Conservation (phyloP, 1,140 invertebrate species). For the Drosophila serrata region DNA sequence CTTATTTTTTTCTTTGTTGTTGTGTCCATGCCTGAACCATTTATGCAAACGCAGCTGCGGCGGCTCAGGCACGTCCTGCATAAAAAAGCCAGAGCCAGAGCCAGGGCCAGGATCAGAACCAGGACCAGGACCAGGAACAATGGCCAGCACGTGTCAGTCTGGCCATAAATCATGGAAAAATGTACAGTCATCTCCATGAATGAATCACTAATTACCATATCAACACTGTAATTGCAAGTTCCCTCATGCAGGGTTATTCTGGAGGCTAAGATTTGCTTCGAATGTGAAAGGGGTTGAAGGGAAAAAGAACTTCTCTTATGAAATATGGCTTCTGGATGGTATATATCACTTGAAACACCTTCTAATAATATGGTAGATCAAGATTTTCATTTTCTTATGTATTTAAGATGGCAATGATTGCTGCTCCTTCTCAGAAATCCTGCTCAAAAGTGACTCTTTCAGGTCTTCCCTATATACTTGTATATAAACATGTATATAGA, state of each 20-base stretch:
- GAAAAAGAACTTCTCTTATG: neutral
- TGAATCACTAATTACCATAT: slow-evolving; percentile 48
- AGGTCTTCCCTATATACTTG: neutral
- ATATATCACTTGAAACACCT: too few species aligned
- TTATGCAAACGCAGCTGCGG: slow-evolving; percentile 78
- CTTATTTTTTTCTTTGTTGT: slow-evolving; percentile 5
- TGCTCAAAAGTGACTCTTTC: too few species aligned
- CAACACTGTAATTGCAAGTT: slow-evolving; percentile 41
- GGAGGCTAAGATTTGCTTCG: neutral
- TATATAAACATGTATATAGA: neutral
- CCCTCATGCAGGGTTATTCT: neutral
- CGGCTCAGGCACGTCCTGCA: slow-evolving; percentile 65
- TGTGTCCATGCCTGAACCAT: slow-evolving; percentile 52
- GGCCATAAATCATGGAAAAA: slow-evolving; percentile 53
- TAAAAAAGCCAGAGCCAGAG: slow-evolving; percentile 27
- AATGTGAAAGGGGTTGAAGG: neutral
- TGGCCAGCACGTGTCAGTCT: slow-evolving; percentile 41
- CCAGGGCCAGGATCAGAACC: neutral
- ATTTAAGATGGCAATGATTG: neutral
- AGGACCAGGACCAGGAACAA: neutral
- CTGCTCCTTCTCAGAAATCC: too few species aligned
- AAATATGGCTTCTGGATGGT: neutral
- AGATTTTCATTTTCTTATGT: too few species aligned
- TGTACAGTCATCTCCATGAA: slow-evolving; percentile 44
- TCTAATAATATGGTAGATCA: too few species aligned